Evolutionary conservation across 2,888 invertebrate species (phyloP).

Genomic region (Metallyticus violacea): DNA sequence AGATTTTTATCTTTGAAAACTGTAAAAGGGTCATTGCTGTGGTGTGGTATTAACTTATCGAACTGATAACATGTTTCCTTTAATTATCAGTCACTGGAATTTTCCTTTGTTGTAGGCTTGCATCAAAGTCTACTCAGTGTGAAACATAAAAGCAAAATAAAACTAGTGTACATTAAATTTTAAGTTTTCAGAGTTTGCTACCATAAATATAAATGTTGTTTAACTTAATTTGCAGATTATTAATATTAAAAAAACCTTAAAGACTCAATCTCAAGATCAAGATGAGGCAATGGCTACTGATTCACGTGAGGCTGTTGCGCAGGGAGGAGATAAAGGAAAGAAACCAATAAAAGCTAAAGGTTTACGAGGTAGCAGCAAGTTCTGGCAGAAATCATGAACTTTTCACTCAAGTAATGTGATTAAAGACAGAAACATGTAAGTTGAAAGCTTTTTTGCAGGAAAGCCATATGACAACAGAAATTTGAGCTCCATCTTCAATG

Average conservation of each 20-base stretch:
- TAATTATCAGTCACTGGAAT: too few species aligned
- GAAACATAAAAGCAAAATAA: too few species aligned
- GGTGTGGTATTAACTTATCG: too few species aligned
- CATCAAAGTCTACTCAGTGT: too few species aligned
- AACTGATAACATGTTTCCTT: too few species aligned
- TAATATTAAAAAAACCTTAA: slow-evolving; percentile 84
- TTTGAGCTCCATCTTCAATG: too few species aligned
- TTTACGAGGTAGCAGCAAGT: slow-evolving; percentile 63
- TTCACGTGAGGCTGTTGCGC: slow-evolving; percentile 60
- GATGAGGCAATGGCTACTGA: slow-evolving; percentile 82
- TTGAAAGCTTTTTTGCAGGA: background rate
- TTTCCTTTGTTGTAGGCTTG: too few species aligned
- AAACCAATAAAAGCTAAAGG: slow-evolving; percentile 64
- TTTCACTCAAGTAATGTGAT: background rate
- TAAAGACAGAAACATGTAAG: background rate
- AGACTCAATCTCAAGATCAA: slow-evolving; percentile 74
- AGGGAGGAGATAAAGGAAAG: slow-evolving; percentile 56
- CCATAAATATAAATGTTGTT: background rate
- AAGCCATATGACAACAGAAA: too few species aligned
- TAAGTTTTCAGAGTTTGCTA: too few species aligned
- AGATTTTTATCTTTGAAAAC: too few species aligned
- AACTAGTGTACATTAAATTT: background rate
- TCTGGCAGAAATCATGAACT: slow-evolving; percentile 54
- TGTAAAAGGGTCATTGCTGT: too few species aligned
- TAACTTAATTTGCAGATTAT: slow-evolving; percentile 59